Evolutionary conservation across 2,797 vertebrate species (phyloP), one percentile per base, ranked within the genome.

Genomic region (Perodicticus potto): DNA sequence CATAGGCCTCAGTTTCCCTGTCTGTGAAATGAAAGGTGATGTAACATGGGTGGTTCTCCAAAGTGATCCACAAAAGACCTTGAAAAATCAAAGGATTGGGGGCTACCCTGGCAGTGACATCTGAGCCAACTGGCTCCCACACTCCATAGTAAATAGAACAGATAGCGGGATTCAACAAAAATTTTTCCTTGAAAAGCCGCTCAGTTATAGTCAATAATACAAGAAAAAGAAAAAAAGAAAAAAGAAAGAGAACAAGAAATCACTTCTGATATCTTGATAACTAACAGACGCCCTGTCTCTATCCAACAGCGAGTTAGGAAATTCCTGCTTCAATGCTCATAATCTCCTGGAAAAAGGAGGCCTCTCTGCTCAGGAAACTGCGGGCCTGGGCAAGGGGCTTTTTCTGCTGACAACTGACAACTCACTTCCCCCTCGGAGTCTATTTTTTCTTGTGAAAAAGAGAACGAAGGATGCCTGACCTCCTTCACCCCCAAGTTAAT

Each of bases 261-360:
- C 16, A 19, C 45, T 40, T 78, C 19, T 70, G 37, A 85, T 87
- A 76, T 70, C 74, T 85, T 90, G 67, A 87, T 83, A 74, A 22
- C 76, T 43, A 61, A 53, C 61, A 63, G 86, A 40, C 57, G 59
- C 19, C 9, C 86, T 70, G n/a, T 65, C n/a, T 94, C 69, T 37
- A 55, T 16, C 80, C 80, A 89, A 55, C 3, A n/a, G 43, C 4
- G 4, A 29, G 84, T 73, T 19, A 53, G 73, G 29, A 55, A 78
- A 87, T 90, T 94, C 91, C 59, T 78, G 94, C 95, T 94, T 91
- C 76, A 49, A 14, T 9, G 34, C 76, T 76, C 73, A 43, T 53
- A 82, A 88, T 90, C 89, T 89, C 85, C 76, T 0, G 14, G 80
- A 14, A 67, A n/a, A 7, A 23, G 89, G 43, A 86, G 40, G 14